Base-by-base conservation (phyloP, 2,797 vertebrate species). In the Platalea minor region DNA sequence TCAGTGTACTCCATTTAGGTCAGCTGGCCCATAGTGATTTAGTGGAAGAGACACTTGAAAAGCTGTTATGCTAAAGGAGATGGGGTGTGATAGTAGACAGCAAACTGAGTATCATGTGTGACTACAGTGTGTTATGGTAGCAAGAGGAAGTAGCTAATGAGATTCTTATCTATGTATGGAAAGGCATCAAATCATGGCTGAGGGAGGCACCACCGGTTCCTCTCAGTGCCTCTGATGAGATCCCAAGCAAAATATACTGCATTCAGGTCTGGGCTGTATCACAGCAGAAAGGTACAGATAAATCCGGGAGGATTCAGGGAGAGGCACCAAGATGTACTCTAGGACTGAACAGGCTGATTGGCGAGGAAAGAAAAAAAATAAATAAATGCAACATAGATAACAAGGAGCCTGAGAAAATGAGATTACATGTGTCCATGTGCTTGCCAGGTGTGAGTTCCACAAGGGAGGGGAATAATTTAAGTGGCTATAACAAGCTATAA, bases 241-340 rank as follows among this genome's bases (percentile, higher is more conserved):
- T 90, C 77, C 59, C 90, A 94, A 63, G 83, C 60, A 80, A 95
- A 94, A 95, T 54, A 79, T 8, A n/a, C 67, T 64, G 48, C 43
- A 21, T 79, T 93, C 63, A 61, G 33, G 60, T 76, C 76, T 94
- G 77, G 48, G 29, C 68, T 85, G 24, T 64, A 35, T 85, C 93
- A 91, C 67, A 87, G 70, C 56, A 81, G 51, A 82, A 95, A 28
- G 51, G 39, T 73, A n/a, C 12, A 90, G 83, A 87, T 77, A 94
- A 95, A 67, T 77, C 41, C 4, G 1, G 26, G 60, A 76, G 41
- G 29, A 57, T 67, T 67, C 53, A 80, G 77, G 60, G 53, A 74
- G 37, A 73, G 41, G 60, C 67, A 79, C 15, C 0, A 3, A 76
- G 46, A 60, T 41, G 31, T 51, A 16, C 37, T n/a, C 10, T 69